phyloP scores from a whole-genome alignment of 2,113 vertebrate genomes.

The Thoracochromis brauschi region DNA sequence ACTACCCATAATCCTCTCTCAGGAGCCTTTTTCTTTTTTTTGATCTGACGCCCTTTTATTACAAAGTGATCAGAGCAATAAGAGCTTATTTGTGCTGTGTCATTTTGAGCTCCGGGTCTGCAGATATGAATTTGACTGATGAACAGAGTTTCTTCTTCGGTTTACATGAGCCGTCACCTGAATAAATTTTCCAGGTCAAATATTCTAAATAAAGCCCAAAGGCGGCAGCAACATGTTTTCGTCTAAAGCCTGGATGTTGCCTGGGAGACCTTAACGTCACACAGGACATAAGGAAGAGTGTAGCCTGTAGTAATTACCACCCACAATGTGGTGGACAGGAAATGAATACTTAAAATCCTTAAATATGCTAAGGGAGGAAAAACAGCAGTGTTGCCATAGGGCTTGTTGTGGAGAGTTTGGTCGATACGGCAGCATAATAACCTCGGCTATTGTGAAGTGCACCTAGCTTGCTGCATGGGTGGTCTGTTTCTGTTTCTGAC shows the following conservation, averaged over 20 bases:
- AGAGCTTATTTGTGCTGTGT: background rate
- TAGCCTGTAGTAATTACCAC: conserved; percentile 42
- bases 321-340: conserved; percentile 26
- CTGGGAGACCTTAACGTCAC: conserved; percentile 47
- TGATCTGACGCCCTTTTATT: background rate
- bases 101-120: background rate
- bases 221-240: conserved; percentile 23
- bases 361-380: background rate
- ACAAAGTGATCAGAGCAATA: background rate
- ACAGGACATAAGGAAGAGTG: background rate
- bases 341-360: conserved; percentile 22
- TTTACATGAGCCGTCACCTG: conserved; percentile 33
- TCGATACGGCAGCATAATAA: background rate
- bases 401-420: conserved; percentile 40
- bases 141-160: background rate
- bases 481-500: conserved; percentile 28
- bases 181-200: conserved; percentile 47
- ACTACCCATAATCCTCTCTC: background rate
- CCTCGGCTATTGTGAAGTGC: conserved; percentile 7
- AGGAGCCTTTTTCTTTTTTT: background rate
- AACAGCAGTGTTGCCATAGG: conserved; percentile 44
- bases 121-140: conserved; percentile 28
- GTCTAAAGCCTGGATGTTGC: conserved; percentile 29
- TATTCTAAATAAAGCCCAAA: conserved; percentile 49
- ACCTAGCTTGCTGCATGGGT: conserved; percentile 6